Evolutionary conservation across 92 coral and sea anemone genomes (phyloP).

Genomic region (Parazoanthus darwini): DNA sequence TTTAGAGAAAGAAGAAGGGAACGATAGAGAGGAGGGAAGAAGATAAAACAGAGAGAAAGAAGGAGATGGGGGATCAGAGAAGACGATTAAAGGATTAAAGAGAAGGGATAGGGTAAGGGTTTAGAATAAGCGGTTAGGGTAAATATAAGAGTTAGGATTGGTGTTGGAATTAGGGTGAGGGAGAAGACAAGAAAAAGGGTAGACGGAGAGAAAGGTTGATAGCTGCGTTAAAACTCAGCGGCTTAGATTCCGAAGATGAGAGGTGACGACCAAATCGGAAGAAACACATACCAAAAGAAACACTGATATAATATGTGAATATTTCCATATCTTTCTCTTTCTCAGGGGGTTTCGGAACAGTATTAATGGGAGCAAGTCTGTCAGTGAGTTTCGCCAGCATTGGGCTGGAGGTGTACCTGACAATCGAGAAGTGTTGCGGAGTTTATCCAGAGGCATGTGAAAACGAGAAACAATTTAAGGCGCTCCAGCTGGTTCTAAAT

Average conservation of each 20-base stretch:
- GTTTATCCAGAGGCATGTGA: neutral
- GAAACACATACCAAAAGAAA: no score
- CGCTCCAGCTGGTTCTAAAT: neutral
- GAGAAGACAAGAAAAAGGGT: neutral
- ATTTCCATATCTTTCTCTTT: neutral
- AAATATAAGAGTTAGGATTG: neutral
- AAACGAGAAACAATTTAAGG: neutral
- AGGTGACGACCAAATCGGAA: no score
- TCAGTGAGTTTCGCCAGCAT: neutral
- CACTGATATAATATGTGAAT: no score
- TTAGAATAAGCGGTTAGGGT: neutral
- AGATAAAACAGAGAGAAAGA: no score
- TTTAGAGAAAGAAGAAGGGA: no score
- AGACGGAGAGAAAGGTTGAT: neutral
- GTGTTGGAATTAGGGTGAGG: neutral
- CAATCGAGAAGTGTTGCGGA: neutral
- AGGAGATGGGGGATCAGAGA: no score
- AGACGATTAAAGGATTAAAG: no score
- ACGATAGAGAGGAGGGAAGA: no score
- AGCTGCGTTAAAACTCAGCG: no score
- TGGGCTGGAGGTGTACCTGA: neutral
- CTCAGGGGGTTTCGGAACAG: conserved; percentile 4
- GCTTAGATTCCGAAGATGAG: no score
- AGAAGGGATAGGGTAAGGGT: no score
- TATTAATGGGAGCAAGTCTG: neutral